Conservation (phyloP, 2,888 invertebrate species). For the Drosophila neotestacea region DNA sequence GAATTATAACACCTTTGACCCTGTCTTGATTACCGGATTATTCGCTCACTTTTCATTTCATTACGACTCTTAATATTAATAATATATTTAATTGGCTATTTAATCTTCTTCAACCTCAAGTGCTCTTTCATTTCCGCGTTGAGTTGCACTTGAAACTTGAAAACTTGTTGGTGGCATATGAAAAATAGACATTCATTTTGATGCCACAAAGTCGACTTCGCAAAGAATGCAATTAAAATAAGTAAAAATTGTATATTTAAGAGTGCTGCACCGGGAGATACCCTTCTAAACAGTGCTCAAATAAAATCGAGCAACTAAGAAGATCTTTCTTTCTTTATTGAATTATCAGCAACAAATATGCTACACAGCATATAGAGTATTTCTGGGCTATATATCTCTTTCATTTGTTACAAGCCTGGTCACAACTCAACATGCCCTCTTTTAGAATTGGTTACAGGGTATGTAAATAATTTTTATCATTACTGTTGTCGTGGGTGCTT, state of each 20-base stretch:
- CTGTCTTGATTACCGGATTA: slow-evolving; percentile 8
- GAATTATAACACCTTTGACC: background rate
- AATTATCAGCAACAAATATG: background rate
- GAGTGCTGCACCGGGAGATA: background rate
- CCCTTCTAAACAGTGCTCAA: background rate
- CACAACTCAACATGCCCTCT: background rate
- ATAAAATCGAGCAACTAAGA: background rate
- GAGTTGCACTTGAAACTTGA: slow-evolving; percentile 25
- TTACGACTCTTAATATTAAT: slow-evolving; percentile 9
- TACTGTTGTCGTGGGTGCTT: slow-evolving; percentile 15
- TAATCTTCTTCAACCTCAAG: slow-evolving; percentile 1
- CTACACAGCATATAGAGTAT: background rate
- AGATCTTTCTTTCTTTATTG: too few species aligned
- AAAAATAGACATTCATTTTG: slow-evolving; percentile 26
- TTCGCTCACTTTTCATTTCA: slow-evolving; percentile 8
- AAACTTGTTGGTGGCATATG: slow-evolving; percentile 15
- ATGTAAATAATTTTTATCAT: slow-evolving; percentile 17
- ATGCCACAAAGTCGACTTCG: slow-evolving; percentile 14
- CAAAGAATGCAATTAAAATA: slow-evolving; percentile 53
- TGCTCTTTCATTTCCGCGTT: background rate
- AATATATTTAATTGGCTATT: slow-evolving; percentile 17
- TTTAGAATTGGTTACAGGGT: slow-evolving; percentile 1
- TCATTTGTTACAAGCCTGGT: background rate
- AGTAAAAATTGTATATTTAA: background rate
- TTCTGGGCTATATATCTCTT: background rate